Evolutionary conservation across 1,140 invertebrate genomes (phyloP).

Genomic region (Drosophila littoralis): DNA sequence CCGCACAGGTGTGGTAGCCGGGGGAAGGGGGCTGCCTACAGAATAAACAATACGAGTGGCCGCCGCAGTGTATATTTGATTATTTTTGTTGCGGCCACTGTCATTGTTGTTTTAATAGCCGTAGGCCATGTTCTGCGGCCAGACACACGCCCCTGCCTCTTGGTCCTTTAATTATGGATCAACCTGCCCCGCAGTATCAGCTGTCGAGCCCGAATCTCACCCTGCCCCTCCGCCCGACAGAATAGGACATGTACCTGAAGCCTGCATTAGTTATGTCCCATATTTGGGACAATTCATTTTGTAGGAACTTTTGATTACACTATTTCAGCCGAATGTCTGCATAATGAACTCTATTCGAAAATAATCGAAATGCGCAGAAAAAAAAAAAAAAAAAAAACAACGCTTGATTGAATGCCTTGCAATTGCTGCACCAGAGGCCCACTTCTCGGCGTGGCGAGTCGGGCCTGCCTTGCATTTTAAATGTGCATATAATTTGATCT

Average conservation of each 20-base stretch:
- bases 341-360: background rate
- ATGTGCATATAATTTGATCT: constrained; percentile 9
- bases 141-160: background rate
- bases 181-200: too few species aligned
- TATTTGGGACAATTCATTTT: background rate
- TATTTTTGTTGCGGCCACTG: constrained; percentile 33
- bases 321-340: background rate
- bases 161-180: too few species aligned
- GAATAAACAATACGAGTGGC: constrained; percentile 21
- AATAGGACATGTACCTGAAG: background rate
- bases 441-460: too few species aligned
- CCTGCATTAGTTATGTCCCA: constrained; percentile 10
- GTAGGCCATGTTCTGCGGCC: background rate
- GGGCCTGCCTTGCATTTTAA: background rate
- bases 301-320: constrained; percentile 1
- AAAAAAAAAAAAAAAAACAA: background rate
- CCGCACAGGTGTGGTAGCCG: background rate
- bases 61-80: constrained; percentile 32
- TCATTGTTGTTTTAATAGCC: constrained; percentile 40
- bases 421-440: too few species aligned
- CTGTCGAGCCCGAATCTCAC: too few species aligned
- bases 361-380: constrained; percentile 1
- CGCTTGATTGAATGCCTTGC: constrained; percentile 7
- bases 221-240: background rate
- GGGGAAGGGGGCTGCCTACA: background rate